Conservation (phyloP, 1,140 invertebrate genomes). For the Sycobia sp. region DNA sequence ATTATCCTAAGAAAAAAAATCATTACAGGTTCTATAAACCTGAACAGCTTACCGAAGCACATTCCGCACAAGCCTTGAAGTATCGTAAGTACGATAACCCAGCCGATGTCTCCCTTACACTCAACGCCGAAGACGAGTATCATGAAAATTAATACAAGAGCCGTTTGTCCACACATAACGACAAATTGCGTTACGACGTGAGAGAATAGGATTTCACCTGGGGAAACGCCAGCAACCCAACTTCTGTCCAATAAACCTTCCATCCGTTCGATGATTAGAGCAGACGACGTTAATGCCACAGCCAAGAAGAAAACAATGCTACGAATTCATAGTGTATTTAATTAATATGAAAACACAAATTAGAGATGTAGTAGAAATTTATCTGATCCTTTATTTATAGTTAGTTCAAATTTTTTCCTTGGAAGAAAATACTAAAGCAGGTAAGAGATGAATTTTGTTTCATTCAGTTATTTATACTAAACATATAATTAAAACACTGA, state of each 20-base stretch:
- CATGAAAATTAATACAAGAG: constrained; percentile 86
- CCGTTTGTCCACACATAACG: constrained; percentile 91
- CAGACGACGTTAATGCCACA: constrained; percentile 90
- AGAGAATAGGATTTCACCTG: constrained; percentile 87
- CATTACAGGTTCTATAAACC: no score
- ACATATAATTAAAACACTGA: no score
- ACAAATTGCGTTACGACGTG: constrained; percentile 92
- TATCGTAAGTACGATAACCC: constrained; percentile 84
- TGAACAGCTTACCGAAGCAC: constrained; percentile 92
- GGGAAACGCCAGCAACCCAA: constrained; percentile 86
- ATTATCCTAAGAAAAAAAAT: neutral
- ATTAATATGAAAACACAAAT: no score
- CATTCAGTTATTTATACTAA: no score
- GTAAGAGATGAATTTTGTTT: neutral
- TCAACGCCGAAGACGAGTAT: constrained; percentile 87
- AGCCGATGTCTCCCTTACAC: constrained; percentile 81
- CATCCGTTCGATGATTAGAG: constrained; percentile 88
- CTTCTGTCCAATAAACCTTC: constrained; percentile 87
- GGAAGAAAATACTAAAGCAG: neutral
- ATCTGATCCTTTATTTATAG: neutral
- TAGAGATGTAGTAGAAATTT: no score
- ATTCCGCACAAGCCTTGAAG: constrained; percentile 90
- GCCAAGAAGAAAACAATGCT: constrained; percentile 95
- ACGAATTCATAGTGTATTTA: no score
- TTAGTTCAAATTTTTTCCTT: neutral